Evolutionary conservation across 2,113 vertebrate species (phyloP).

Genomic region (Cettia cetti): DNA sequence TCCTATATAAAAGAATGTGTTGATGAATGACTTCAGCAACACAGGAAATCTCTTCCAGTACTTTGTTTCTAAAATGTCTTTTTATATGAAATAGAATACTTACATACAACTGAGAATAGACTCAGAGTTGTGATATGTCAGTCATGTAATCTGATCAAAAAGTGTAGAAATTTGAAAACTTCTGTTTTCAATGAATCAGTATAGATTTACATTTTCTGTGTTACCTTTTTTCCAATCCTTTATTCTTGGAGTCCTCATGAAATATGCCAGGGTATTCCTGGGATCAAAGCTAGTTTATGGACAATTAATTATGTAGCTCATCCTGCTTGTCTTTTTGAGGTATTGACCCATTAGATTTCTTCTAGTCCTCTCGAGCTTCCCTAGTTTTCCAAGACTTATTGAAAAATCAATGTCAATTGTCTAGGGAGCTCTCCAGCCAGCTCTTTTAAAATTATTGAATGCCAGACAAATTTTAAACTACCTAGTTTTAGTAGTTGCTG

Average conservation of each 20-base stretch:
- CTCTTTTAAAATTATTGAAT: conserved; percentile 10
- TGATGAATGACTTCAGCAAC: background rate
- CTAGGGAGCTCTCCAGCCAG: background rate
- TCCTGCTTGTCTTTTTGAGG: background rate
- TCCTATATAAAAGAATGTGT: background rate
- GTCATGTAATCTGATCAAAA: background rate
- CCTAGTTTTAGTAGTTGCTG: background rate
- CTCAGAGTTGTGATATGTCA: background rate
- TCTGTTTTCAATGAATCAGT: background rate
- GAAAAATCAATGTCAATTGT: conserved; percentile 42
- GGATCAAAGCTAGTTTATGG: background rate
- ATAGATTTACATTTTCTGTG: background rate
- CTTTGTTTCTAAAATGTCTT: background rate
- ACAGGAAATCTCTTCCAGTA: background rate
- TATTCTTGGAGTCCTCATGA: background rate
- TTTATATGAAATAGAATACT: background rate
- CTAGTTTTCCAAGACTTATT: conserved; percentile 5
- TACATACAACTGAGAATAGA: background rate
- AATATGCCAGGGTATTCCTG: background rate
- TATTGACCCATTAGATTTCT: conserved; percentile 12
- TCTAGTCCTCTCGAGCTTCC: background rate
- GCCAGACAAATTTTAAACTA: conserved; percentile 11
- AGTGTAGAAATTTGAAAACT: background rate
- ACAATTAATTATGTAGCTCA: background rate
- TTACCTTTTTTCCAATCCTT: background rate